Evolutionary conservation across 2,888 invertebrate genomes (phyloP), one percentile per base, ranked within the genome.

Genomic region (Drosophila austrosaltans): DNA sequence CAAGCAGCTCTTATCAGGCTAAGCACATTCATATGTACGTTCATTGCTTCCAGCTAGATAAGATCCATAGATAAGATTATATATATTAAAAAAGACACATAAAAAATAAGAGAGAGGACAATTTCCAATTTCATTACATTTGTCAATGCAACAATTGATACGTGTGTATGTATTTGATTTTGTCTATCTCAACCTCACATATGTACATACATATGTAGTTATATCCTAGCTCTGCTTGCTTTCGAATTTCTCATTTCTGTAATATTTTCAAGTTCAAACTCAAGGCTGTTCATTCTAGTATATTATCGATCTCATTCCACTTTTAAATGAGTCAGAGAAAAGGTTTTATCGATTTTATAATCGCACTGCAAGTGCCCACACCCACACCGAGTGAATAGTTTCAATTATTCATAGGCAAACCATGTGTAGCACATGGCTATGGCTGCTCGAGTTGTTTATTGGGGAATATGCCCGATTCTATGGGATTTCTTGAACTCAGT

Each of bases 311-410:
- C 64, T 66, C 53, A 63, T 20, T 73, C 69, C 61, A 66, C 62
- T 72, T 72, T 72, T 48, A 44, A 81, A 73, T 76, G 76, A 86
- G 69, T 73, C 81, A 78, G 76, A 71, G 25, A 48, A 42, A 57
- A 32, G 63, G 25, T 36, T 10, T 8, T 77, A 87, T 87, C 82
- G 82, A 83, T 83, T 87, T 87, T 79, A 77, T 75, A 69, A 69
- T 75, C 62, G 54, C 54, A 63, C 56, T 68, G 73, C 74, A 48
- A 25, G 12, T 48, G 16, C 48, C 20, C 44, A 48, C 44, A 74
- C 30, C 59, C 53, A 62, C 42, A 48, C 2, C 20, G 60, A 57
- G n/a, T 39, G 62, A 62, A 75, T 20, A 61, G 59, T 60, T 76
- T 82, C 25, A 83, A 82, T 83, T 83, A 82, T 86, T 78, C 70